phyloP scores from a whole-genome alignment of 2,888 invertebrate genomes.

The Cephonodes hylas region DNA sequence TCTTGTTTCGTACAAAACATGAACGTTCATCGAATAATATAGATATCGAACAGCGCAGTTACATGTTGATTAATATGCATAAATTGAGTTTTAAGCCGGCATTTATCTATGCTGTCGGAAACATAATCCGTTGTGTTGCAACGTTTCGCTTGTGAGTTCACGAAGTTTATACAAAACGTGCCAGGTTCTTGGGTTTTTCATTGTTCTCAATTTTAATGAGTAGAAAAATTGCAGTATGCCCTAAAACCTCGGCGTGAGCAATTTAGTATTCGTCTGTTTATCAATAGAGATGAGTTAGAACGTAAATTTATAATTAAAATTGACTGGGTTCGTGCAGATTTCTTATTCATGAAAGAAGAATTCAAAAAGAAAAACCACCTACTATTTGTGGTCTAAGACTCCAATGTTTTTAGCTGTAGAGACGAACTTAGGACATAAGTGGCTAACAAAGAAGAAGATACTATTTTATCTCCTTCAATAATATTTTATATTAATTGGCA shows the following conservation, averaged over 20 bases:
- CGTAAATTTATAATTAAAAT: background rate
- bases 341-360: too few species aligned
- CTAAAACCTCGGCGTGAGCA: background rate
- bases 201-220: background rate
- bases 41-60: background rate
- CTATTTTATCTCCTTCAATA: too few species aligned
- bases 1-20: background rate
- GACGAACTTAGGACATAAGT: too few species aligned
- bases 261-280: background rate
- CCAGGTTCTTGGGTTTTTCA: conserved; percentile 1
- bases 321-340: too few species aligned
- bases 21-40: background rate
- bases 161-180: conserved; percentile 9
- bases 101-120: conserved; percentile 7
- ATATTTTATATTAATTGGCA: too few species aligned
- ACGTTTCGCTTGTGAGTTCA: conserved; percentile 6
- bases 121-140: conserved; percentile 5
- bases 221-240: background rate
- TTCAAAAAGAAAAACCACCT: too few species aligned
- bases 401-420: too few species aligned
- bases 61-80: conserved; percentile 6
- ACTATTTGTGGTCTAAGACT: too few species aligned
- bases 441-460: too few species aligned
- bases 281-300: background rate
- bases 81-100: background rate